Conservation (phyloP, 1,140 invertebrate species). For the Hormaphis cornu region DNA sequence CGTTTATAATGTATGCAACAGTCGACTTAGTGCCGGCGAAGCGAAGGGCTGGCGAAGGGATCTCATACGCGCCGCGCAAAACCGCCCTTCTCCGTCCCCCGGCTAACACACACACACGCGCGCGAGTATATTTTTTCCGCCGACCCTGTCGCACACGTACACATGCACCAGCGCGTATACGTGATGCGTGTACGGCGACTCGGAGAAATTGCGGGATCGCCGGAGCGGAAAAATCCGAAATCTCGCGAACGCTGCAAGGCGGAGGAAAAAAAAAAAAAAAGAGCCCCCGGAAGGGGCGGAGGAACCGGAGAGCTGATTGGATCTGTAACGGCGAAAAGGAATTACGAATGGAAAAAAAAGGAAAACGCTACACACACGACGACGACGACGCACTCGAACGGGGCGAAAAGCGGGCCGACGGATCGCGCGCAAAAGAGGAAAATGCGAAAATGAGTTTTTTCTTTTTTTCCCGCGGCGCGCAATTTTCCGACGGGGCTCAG, state of each 20-base stretch:
- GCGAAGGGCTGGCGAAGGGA: not conserved
- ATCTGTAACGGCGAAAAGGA: slow-evolving; percentile 31
- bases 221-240: slow-evolving; percentile 30
- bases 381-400: no score
- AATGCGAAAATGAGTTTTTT: slow-evolving; percentile 32
- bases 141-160: not conserved
- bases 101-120: not conserved
- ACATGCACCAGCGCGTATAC: not conserved
- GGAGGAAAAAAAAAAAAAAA: slow-evolving; percentile 9
- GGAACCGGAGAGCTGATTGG: slow-evolving; percentile 28
- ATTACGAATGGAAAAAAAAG: slow-evolving; percentile 30
- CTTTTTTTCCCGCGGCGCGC: no score
- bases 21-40: slow-evolving; percentile 26
- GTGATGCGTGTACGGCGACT: not conserved
- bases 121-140: slow-evolving; percentile 12
- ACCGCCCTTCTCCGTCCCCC: not conserved
- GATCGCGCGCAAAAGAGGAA: slow-evolving; percentile 27
- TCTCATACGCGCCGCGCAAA: not conserved
- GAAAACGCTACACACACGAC: not conserved
- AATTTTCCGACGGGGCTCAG: slow-evolving; percentile 31
- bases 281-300: slow-evolving; percentile 27
- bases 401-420: no score
- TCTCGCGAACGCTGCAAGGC: not conserved
- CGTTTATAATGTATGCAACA: slow-evolving; percentile 33
- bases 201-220: slow-evolving; percentile 24